Base-by-base conservation (phyloP, 2,113 vertebrate species). In the Chionis minor region DNA sequence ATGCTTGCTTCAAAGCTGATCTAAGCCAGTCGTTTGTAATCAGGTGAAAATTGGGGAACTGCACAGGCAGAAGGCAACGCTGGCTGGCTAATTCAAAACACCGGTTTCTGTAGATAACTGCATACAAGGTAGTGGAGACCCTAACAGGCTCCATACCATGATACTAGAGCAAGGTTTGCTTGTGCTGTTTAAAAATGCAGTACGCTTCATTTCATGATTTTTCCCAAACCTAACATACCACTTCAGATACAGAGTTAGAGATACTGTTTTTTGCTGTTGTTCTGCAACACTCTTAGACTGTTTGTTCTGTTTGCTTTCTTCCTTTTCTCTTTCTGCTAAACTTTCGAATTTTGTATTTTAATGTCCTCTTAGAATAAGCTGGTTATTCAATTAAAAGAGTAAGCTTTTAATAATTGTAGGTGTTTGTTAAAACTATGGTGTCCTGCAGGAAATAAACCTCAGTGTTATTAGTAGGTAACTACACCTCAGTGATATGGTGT, bases 401-500 rank as follows among this genome's bases (percentile, higher is more conserved):
- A 78, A 74, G 38, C 13, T 88, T 40, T 92, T 69, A 52, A 49
- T 69, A 52, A 49, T 72, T 66, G 10, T 26, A 42, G 33, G 8
- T 81, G 52, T 17, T 56, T 83, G 81, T 54, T 71, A 21, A 12
- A 88, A 38, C 23, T 33, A 10, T 45, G 26, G 10, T 69, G 12
- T 71, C 21, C 15, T 21, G 3, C 30, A 87, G 27, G 58, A 94
- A 65, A 20, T 78, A 90, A 90, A 71, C 6, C 20, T n/a, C 45
- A 42, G 3, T n/a, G 10, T 61, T 86, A 59, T 18, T 61, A 61
- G 35, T 32, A 45, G 19, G 24, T n/a, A 62, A 24, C n/a, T 74
- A 10, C 14, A 28, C 6, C 74, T 93, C 47, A 56, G 0, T 42
- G 4, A 44, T 69, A 17, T 40, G 3, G 0, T 23, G 5, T 45